Percentiles rank a stretch among this genome's conserved stretches.
phyloP scores from a whole-genome alignment of 30 jellyfish, hydroid and myxozoan genomes.

The Sanderia malayensis region DNA sequence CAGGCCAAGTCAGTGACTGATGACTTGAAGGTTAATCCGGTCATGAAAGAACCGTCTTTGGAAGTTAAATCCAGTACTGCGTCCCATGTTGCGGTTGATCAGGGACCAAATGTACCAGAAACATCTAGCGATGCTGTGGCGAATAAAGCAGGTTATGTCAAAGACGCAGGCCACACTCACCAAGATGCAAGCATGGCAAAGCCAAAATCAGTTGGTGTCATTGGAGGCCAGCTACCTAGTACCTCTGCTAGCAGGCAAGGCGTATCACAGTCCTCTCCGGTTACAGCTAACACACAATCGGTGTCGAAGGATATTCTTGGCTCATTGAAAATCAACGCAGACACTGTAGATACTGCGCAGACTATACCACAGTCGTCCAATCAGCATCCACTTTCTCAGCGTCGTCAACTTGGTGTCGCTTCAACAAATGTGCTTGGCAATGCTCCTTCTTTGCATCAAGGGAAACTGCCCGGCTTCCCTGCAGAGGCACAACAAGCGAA shows the following conservation, averaged over 20 bases:
- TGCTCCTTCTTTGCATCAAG: too few species aligned
- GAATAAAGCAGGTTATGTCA: conserved; percentile 2
- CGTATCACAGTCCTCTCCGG: conserved; percentile 5
- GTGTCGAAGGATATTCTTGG: conserved; percentile 20
- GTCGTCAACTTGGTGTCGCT: background rate
- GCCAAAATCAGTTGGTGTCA: conserved; percentile 43
- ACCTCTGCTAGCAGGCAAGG: background rate
- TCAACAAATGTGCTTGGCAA: conserved; percentile 2
- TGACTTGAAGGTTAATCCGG: background rate
- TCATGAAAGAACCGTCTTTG: background rate
- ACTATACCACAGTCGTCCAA: background rate
- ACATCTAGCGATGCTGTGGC: background rate
- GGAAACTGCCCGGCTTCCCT: conserved; percentile 3
- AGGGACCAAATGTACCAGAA: background rate
- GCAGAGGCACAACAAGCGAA: conserved; percentile 13
- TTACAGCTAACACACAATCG: conserved; percentile 1
- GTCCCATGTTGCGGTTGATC: too few species aligned
- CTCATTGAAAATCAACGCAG: background rate
- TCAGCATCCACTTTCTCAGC: background rate
- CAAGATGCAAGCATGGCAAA: conserved; percentile 17
- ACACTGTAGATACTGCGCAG: background rate
- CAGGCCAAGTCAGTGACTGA: conserved; percentile 5
- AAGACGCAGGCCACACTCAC: conserved; percentile 16
- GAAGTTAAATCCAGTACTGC: background rate
- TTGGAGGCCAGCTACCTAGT: conserved; percentile 42